Base-by-base conservation (phyloP, 2,888 invertebrate genomes). In the Eilema sororculum region DNA sequence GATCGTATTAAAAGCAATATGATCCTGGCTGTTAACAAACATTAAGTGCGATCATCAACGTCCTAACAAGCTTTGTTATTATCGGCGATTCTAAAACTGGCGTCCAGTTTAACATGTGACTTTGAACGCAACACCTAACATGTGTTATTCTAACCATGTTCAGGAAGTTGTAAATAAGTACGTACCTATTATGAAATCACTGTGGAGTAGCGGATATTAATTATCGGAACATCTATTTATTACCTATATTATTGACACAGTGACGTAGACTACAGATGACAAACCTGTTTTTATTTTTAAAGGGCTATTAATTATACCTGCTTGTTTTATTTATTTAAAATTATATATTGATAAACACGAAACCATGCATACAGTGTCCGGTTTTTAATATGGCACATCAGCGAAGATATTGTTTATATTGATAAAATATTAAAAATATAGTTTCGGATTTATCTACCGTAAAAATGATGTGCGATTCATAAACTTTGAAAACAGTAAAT, bases 41-140 rank as follows among this genome's bases (percentile, higher is more conserved):
- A 68, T 64, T 30, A 68, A 64, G 58, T 64, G 24, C 41, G 25
- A 68, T 64, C 64, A 59, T 68, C 59, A 64, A 68, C 5, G 46
- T 52, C 64, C 64, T 68, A 68, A 68, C 64, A 64, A 68, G 64
- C 46, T 46, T 64, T 59, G 57, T 68, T 63, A 28, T 68, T 46
- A 59, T 52, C 20, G 41, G 20, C 59, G 41, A 64, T 52, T 64
- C 22, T 41, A 63, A 61, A 58, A 63, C 22, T 56, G 13, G 30
- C 37, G 20, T 64, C 52, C 0, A 25, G 10, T 59, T 58, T 24
- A 33, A 58, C 20, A 5, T 61, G 30, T 28, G 13, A 61, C n/a
- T 68, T 59, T 67, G 24, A 65, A 57, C 10, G 2, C 16, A 13
- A n/a, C 24, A 37, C 22, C 28, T 65, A 22, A 64, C 46, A 28